A percentile compares a stretch with the other conserved stretches of the same genome.
phyloP scores from a whole-genome alignment of 92 coral and sea anemone genomes.

The Montipora capitata region DNA sequence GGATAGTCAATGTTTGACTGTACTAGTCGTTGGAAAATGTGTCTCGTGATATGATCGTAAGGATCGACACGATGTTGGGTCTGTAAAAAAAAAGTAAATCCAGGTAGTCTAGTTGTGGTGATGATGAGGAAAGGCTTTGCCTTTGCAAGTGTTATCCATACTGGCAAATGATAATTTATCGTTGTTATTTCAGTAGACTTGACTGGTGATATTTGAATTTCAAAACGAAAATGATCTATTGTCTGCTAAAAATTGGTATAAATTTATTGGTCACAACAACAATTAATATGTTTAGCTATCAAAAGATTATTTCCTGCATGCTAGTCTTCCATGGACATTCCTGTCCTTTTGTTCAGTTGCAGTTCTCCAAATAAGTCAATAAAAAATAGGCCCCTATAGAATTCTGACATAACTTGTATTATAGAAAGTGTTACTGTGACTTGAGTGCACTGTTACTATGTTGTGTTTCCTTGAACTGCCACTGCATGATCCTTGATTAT shows the following conservation, averaged over 20 bases:
- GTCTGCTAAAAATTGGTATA: not conserved
- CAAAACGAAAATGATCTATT: too few species aligned
- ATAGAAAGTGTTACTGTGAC: constrained; percentile 22
- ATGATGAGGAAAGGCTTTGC: not conserved
- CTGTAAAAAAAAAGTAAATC: not conserved
- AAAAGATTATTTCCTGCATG: not conserved
- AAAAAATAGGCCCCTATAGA: not conserved
- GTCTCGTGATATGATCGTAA: not conserved
- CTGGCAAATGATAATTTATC: not conserved
- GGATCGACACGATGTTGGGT: not conserved
- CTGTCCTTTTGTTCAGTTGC: not conserved
- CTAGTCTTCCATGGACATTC: not conserved
- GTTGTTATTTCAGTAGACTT: not conserved
- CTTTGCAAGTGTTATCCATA: not conserved
- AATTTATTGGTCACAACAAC: not conserved
- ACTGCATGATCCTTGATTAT: constrained; percentile 56
- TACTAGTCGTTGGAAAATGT: not conserved
- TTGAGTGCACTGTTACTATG: constrained; percentile 36
- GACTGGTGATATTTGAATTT: not conserved
- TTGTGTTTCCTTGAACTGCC: constrained; percentile 22
- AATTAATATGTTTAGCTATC: not conserved
- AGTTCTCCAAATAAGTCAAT: not conserved
- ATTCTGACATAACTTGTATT: not conserved
- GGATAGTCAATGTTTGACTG: not conserved
- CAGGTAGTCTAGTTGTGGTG: not conserved